Evolutionary conservation across 1,140 invertebrate genomes (phyloP).

Genomic region (Papilio dardanus): DNA sequence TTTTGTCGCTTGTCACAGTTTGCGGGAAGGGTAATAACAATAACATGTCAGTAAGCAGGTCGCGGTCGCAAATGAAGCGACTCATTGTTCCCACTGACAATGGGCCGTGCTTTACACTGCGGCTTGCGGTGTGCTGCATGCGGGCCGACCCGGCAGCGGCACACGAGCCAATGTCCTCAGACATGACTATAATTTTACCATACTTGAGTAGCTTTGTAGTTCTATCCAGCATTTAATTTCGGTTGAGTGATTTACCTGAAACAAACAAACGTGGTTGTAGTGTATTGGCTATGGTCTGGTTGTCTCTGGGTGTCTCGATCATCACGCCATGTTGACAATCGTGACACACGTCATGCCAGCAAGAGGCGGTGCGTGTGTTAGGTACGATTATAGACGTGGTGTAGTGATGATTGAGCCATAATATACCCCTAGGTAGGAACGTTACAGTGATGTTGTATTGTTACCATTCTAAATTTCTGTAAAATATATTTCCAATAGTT

Average conservation of each 20-base stretch:
- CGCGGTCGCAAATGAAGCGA: constrained; percentile 33
- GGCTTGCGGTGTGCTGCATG: constrained; percentile 27
- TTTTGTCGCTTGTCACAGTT: background rate
- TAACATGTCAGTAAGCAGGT: background rate
- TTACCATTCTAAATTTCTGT: background rate
- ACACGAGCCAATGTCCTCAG: background rate
- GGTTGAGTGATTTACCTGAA: background rate
- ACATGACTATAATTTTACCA: background rate
- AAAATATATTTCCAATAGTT: no score
- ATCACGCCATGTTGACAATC: no score
- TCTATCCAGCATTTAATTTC: background rate
- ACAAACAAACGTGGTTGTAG: no score
- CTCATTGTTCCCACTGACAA: constrained; percentile 29
- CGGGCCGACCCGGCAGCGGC: background rate
- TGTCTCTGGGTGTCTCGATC: no score
- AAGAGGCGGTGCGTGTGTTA: no score
- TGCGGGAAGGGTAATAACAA: background rate
- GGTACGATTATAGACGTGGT: no score
- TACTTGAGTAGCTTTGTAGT: background rate
- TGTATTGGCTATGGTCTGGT: no score
- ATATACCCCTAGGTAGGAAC: no score
- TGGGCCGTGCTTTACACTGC: constrained; percentile 26
- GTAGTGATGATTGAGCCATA: no score
- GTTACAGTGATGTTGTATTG: no score
- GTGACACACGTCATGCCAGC: no score